A percentile compares a stretch with the other conserved stretches of the same genome.
Conservation (phyloP, 2,797 vertebrate species). For the Spondyliosoma cantharus region DNA sequence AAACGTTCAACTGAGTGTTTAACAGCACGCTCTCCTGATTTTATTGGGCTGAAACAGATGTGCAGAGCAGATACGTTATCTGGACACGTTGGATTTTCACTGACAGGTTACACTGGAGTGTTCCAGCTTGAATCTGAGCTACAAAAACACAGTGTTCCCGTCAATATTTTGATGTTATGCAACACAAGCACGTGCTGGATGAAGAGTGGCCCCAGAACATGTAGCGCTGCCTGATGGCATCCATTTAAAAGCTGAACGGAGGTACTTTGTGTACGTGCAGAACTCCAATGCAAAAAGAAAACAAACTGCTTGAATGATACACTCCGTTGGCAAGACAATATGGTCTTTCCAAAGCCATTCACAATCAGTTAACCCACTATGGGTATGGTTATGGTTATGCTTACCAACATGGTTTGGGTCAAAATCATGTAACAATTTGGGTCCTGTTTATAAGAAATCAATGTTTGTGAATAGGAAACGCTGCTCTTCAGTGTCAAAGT, state of each 20-base stretch:
- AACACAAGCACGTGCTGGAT: neutral
- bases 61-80: constrained; percentile 14
- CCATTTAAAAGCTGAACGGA: neutral
- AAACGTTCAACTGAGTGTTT: constrained; percentile 26
- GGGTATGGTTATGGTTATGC: neutral
- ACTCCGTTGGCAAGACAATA: neutral
- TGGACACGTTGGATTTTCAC: constrained; percentile 2
- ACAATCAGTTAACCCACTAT: no score
- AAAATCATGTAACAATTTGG: no score
- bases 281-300: neutral
- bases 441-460: no score
- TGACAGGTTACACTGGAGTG: constrained; percentile 2
- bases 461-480: no score
- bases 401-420: neutral
- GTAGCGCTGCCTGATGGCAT: neutral
- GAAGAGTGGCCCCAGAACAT: neutral
- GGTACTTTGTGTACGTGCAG: neutral
- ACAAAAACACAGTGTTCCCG: constrained; percentile 3
- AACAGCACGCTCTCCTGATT: constrained; percentile 17
- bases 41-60: constrained; percentile 40
- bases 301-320: neutral
- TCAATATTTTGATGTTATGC: neutral
- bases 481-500: no score
- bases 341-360: no score
- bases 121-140: neutral